These are phyloP conservation scores for Callionymus lyra DNA, from an alignment of 2,113 vertebrate genomes.

Conservation along the genomic window DNA sequence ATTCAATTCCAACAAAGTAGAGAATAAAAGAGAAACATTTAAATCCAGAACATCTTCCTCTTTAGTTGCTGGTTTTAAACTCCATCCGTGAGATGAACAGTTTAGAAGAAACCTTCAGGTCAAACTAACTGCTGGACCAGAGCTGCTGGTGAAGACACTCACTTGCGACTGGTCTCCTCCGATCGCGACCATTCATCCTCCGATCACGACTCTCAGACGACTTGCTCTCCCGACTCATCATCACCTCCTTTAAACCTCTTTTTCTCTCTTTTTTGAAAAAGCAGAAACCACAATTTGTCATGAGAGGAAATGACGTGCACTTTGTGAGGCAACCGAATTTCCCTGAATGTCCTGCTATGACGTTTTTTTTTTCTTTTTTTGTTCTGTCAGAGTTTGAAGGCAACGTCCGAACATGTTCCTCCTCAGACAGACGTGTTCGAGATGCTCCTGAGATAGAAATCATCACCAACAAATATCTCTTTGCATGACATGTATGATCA, in stretches of 20 bases:
- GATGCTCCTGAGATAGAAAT: too few relatives aligned
- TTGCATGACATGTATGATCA: too few relatives aligned
- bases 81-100: too few relatives aligned
- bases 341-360: constrained; percentile 64
- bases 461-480: too few relatives aligned
- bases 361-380: constrained; percentile 19
- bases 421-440: too few relatives aligned
- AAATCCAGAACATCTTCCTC: too few relatives aligned
- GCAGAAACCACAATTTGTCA: constrained; percentile 67
- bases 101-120: too few relatives aligned
- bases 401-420: constrained; percentile 19
- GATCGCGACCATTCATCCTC: constrained; percentile 65
- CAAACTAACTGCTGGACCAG: too few relatives aligned
- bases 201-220: constrained; percentile 39
- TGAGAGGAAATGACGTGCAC: constrained; percentile 65
- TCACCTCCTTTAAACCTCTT: constrained; percentile 49
- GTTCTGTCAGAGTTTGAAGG: constrained; percentile 9
- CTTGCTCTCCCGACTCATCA: constrained; percentile 53
- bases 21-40: too few relatives aligned
- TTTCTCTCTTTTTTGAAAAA: constrained; percentile 46
- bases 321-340: constrained; percentile 67
- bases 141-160: too few relatives aligned
- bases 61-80: too few relatives aligned
- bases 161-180: constrained; percentile 53
- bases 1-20: too few relatives aligned